phyloP scores from a whole-genome alignment of 2,888 invertebrate species.

The Pharmacophagus antenor region DNA sequence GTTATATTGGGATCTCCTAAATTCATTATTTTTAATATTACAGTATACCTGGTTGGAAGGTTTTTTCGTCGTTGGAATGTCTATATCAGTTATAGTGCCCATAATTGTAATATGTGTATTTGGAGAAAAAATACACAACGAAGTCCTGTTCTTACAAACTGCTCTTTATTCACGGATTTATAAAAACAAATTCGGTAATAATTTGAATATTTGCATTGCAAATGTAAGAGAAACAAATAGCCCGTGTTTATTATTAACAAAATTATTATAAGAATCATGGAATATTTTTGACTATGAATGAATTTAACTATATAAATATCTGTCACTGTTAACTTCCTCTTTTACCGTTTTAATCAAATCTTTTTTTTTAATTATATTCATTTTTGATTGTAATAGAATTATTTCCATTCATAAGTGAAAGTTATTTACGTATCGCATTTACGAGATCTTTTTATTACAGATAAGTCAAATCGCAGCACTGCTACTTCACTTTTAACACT shows the following conservation, averaged over 20 bases:
- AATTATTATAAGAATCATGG: too few relatives aligned
- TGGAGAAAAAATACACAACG: constrained; percentile 29
- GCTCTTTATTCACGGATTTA: constrained; percentile 31
- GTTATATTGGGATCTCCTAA: not conserved
- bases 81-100: not conserved
- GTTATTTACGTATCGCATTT: not conserved
- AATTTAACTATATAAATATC: too few relatives aligned
- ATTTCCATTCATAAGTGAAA: not conserved
- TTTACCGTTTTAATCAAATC: too few relatives aligned
- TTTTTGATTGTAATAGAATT: not conserved
- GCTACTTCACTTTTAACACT: constrained; percentile 59
- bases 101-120: constrained; percentile 10
- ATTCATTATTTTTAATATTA: not conserved
- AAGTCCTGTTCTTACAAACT: constrained; percentile 32
- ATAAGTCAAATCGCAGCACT: constrained; percentile 57
- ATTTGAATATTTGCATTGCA: not conserved
- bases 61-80: not conserved
- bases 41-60: not conserved
- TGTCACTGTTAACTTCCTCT: too few relatives aligned
- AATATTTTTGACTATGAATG: too few relatives aligned
- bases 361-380: too few relatives aligned
- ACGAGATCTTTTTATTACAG: constrained; percentile 47
- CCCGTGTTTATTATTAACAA: too few relatives aligned
- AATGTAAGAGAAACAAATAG: too few relatives aligned
- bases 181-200: constrained; percentile 33